These are phyloP conservation scores for Allacma fusca DNA, from an alignment of 2,888 invertebrate genomes.

Conservation along the genomic window DNA sequence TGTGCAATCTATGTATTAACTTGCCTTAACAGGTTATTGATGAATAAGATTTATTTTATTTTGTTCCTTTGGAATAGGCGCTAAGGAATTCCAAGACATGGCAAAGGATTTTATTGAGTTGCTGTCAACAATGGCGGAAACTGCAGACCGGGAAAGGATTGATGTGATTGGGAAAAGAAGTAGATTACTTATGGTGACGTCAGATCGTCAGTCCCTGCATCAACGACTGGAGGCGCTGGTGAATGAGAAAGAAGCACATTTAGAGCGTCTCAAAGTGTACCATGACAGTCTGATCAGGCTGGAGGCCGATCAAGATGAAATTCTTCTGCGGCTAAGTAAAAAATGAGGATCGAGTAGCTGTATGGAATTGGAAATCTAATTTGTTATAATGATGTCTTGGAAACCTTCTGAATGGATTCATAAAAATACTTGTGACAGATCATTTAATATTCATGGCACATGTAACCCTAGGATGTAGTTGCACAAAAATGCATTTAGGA, in stretches of 20 bases:
- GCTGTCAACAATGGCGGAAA: slow-evolving; percentile 46
- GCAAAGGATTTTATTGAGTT: slow-evolving; percentile 51
- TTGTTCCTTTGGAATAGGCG: too few relatives aligned
- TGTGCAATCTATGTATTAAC: too few relatives aligned
- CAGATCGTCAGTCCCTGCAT: slow-evolving; percentile 53
- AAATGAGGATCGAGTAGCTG: slow-evolving; percentile 14
- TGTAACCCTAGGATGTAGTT: too few relatives aligned
- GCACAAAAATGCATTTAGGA: too few relatives aligned
- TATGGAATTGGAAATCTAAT: too few relatives aligned
- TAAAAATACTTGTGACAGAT: too few relatives aligned
- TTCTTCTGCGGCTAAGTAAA: slow-evolving; percentile 49
- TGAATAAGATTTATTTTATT: too few relatives aligned
- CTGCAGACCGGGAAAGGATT: slow-evolving; percentile 51
- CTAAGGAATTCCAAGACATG: slow-evolving; percentile 45
- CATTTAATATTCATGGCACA: too few relatives aligned
- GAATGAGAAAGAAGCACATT: slow-evolving; percentile 55
- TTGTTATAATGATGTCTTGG: too few relatives aligned
- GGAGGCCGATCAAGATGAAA: slow-evolving; percentile 57
- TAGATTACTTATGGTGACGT: slow-evolving; percentile 52
- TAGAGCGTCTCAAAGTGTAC: slow-evolving; percentile 54
- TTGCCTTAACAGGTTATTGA: too few relatives aligned
- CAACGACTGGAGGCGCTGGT: slow-evolving; percentile 52
- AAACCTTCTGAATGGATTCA: too few relatives aligned
- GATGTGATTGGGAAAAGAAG: slow-evolving; percentile 59
- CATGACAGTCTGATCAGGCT: slow-evolving; percentile 54